Conservation (phyloP, 2,797 vertebrate genomes). For the Oceanodroma leucorhoa region DNA sequence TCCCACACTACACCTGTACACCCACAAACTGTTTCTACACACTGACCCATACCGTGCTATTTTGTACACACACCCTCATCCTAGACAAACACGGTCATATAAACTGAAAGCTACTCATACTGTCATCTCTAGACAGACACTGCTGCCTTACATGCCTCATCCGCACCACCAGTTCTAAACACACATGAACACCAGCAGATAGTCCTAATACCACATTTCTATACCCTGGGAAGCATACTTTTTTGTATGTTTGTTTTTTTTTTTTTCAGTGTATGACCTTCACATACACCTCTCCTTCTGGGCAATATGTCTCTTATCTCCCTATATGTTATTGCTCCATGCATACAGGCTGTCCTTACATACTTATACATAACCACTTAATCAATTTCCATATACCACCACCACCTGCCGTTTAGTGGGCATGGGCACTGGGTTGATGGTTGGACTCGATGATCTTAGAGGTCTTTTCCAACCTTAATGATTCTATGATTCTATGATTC, state of each 20-base stretch:
- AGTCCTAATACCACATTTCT: background rate
- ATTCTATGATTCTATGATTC: no score
- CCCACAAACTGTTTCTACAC: background rate
- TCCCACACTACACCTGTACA: accelerated
- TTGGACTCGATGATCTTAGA: no score
- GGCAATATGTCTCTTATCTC: background rate
- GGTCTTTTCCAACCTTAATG: no score
- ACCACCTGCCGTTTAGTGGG: background rate
- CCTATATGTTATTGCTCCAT: background rate
- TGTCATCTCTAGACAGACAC: background rate
- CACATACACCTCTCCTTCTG: background rate
- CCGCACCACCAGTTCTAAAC: background rate
- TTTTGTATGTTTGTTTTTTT: accelerated
- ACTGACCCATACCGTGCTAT: background rate
- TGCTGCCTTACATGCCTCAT: background rate
- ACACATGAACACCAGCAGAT: background rate
- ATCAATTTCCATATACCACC: background rate
- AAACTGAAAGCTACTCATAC: background rate
- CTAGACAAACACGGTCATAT: background rate
- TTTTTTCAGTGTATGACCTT: background rate
- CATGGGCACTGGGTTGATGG: no score
- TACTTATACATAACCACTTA: background rate
- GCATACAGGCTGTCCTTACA: background rate
- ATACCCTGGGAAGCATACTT: background rate
- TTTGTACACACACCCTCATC: background rate